Evolutionary conservation across 2,797 vertebrate genomes (phyloP), one percentile per base, ranked within the genome.

Genomic region (Buceros bicornis): DNA sequence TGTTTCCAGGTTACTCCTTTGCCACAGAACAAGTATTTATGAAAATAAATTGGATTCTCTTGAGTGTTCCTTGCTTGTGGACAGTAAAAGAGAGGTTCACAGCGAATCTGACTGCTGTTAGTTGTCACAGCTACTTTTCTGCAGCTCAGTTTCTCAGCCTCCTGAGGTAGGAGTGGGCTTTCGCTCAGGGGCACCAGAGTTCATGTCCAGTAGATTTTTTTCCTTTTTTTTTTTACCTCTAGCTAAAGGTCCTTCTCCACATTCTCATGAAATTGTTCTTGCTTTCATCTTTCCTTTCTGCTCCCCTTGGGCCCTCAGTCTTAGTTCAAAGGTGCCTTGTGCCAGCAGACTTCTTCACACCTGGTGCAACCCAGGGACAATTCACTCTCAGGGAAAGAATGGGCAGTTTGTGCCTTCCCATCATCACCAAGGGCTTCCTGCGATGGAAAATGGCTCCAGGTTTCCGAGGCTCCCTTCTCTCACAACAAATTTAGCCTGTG

Each of bases 61-160:
- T 64, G 33, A 51, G 43, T 57, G 6, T 33, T 74, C 22, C 58
- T 92, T 83, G 43, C 33, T 87, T 42, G 13, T 61, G n/a, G 47
- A 61, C 53, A 85, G 4, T 48, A 7, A 60, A 37, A 65, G 21
- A 89, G 72, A 86, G 8, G 16, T n/a, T 74, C 26, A 7, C 25
- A 13, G 48, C 3, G 2, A 58, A 14, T 42, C 31, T 74, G 60
- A 61, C n/a, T 64, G 53, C 37, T 10, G 11, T 0, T 0, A 6
- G 31, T 47, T 79, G 37, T 86, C 77, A 61, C 1, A 0, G 86
- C 22, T 64, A 17, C 43, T 91, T 89, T 77, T 89, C 48, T 37
- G 4, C 40, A 42, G 37, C 50, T 76, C 5, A 8, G 6, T 67
- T 62, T 33, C 24, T 81, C 69, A 42, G 37, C 4, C 16, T 90